Evolutionary conservation across 2,888 invertebrate genomes (phyloP).

Genomic region (Orthosia cruda): DNA sequence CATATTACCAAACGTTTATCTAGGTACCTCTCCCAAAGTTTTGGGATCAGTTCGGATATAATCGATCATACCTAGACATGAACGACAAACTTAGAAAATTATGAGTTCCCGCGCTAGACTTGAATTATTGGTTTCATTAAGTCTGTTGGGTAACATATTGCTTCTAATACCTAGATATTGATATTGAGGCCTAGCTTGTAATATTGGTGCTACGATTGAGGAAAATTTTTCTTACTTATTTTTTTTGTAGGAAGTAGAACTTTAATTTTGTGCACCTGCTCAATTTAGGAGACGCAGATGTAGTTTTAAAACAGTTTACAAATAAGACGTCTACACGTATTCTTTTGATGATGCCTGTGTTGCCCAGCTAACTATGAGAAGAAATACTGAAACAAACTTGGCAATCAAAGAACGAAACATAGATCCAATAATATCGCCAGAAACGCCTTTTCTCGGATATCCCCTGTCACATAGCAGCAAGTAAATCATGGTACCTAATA

Average conservation of each 20-base stretch:
- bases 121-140: conserved; percentile 56
- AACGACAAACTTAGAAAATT: conserved; percentile 39
- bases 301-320: too few species aligned
- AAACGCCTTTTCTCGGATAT: background rate
- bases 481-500: conserved; percentile 10
- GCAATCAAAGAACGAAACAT: too few species aligned
- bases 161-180: background rate
- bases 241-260: background rate
- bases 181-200: background rate
- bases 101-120: conserved; percentile 38
- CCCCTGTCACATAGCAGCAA: background rate
- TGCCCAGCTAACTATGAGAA: too few species aligned
- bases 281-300: background rate
- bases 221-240: background rate
- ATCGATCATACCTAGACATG: conserved; percentile 17
- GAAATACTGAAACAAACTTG: too few species aligned
- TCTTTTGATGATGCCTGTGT: too few species aligned
- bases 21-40: background rate
- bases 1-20: background rate
- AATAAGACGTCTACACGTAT: too few species aligned
- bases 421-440: background rate
- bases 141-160: conserved; percentile 29
- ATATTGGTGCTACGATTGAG: background rate
- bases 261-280: background rate
- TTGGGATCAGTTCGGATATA: conserved; percentile 1